Percentiles rank a stretch among this genome's conserved stretches.
Evolutionary conservation across 2,888 invertebrate species (phyloP).

Genomic region (Scaptomyza parva): DNA sequence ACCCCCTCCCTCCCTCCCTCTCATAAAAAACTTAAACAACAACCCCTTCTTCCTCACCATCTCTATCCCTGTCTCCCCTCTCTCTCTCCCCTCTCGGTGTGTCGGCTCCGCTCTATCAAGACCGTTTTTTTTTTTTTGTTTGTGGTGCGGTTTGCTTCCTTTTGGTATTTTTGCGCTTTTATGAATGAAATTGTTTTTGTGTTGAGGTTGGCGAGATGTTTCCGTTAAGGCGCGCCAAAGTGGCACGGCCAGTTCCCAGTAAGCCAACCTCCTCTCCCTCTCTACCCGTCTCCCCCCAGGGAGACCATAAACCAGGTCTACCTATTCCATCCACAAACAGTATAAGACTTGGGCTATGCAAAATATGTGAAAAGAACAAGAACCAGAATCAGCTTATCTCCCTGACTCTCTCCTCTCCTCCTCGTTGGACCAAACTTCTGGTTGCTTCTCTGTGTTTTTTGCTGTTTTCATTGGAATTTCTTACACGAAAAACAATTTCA

Average conservation of each 20-base stretch:
- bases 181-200: slow-evolving; percentile 71
- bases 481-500: slow-evolving; percentile 33
- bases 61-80: no score
- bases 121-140: no score
- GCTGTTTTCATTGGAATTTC: slow-evolving; percentile 68
- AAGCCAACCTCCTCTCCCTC: background rate
- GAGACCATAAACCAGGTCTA: slow-evolving; percentile 1
- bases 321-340: background rate
- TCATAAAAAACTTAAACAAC: slow-evolving; percentile 26
- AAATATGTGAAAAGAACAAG: slow-evolving; percentile 40
- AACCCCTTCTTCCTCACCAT: no score
- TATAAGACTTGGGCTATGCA: slow-evolving; percentile 37
- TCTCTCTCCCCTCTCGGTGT: background rate
- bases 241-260: slow-evolving; percentile 69
- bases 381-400: slow-evolving; percentile 46
- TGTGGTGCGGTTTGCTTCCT: slow-evolving; percentile 64
- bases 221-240: slow-evolving; percentile 77
- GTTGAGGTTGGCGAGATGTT: slow-evolving; percentile 69
- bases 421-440: slow-evolving; percentile 8
- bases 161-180: slow-evolving; percentile 77
- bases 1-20: slow-evolving; percentile 24
- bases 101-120: slow-evolving; percentile 12
- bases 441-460: slow-evolving; percentile 36
- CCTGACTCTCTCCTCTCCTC: slow-evolving; percentile 49
- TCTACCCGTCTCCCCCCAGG: background rate